These are phyloP conservation scores for Eupithecia vulgata DNA, from an alignment of 2,888 invertebrate genomes.

Conservation along the genomic window DNA sequence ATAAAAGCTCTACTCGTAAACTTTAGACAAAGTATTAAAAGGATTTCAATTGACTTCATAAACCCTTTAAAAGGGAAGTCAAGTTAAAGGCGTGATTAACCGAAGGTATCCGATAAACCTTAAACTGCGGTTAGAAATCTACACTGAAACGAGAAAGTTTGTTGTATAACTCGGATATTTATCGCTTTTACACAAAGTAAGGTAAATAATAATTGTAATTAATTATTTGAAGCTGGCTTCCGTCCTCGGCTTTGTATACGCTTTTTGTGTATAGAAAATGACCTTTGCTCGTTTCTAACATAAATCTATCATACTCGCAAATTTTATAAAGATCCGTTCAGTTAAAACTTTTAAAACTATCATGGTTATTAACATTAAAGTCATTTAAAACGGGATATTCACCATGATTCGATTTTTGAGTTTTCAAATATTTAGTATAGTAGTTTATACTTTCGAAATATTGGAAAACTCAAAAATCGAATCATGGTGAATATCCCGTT, in stretches of 20 bases:
- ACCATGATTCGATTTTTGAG: too few relatives aligned
- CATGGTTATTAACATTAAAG: too few relatives aligned
- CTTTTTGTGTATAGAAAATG: too few relatives aligned
- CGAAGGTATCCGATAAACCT: slow-evolving; percentile 25
- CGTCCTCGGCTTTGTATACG: background rate
- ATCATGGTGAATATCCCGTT: too few relatives aligned
- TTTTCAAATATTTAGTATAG: too few relatives aligned
- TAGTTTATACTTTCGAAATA: too few relatives aligned
- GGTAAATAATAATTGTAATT: background rate
- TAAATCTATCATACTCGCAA: too few relatives aligned
- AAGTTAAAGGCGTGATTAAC: slow-evolving; percentile 35
- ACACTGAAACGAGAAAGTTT: background rate
- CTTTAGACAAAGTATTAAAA: slow-evolving; percentile 25
- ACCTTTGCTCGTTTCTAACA: too few relatives aligned
- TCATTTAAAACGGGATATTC: too few relatives aligned
- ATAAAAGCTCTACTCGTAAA: background rate
- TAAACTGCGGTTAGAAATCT: slow-evolving; percentile 11
- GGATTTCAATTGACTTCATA: slow-evolving; percentile 38
- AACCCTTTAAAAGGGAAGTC: slow-evolving; percentile 30
- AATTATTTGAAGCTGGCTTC: background rate
- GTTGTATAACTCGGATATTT: background rate
- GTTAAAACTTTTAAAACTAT: too few relatives aligned
- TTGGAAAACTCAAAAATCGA: too few relatives aligned
- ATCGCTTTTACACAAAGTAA: background rate
- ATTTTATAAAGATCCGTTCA: too few relatives aligned